These are phyloP conservation scores for Herminia tarsipennalis DNA, from an alignment of 2,888 invertebrate genomes.

Conservation along the genomic window DNA sequence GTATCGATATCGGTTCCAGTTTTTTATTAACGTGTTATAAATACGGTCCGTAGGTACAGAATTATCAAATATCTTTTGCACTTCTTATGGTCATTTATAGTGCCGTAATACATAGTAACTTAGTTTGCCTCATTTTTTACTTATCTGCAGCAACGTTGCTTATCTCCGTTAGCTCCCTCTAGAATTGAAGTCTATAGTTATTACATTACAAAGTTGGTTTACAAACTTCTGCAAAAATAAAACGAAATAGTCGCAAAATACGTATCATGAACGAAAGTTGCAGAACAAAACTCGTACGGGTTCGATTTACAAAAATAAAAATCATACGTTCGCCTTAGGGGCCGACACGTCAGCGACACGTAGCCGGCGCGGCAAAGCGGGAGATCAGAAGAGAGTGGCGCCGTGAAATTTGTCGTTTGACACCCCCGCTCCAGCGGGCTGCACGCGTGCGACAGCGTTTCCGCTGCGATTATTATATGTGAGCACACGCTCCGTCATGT, in stretches of 20 bases:
- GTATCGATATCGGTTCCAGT: too few relatives aligned
- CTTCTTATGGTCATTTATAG: too few relatives aligned
- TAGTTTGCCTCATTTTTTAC: too few relatives aligned
- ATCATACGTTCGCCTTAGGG: slow-evolving; percentile 41
- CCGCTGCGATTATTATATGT: slow-evolving; percentile 61
- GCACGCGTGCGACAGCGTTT: slow-evolving; percentile 56
- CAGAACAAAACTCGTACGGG: slow-evolving; percentile 18
- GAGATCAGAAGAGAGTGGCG: slow-evolving; percentile 58
- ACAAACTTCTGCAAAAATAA: background rate
- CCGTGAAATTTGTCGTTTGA: slow-evolving; percentile 75
- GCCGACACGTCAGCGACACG: slow-evolving; percentile 49
- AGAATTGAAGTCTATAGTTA: too few relatives aligned
- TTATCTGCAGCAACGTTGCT: too few relatives aligned
- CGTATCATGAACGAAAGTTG: background rate
- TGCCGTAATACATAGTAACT: too few relatives aligned
- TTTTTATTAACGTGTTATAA: too few relatives aligned
- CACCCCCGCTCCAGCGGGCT: slow-evolving; percentile 65
- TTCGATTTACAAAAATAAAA: slow-evolving; percentile 41
- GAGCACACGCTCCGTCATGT: slow-evolving; percentile 49
- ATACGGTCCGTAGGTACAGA: too few relatives aligned
- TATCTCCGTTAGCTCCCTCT: too few relatives aligned
- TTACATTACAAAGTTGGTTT: too few relatives aligned
- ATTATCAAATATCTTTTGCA: too few relatives aligned
- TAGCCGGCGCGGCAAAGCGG: slow-evolving; percentile 53
- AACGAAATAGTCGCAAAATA: background rate